phyloP scores from a whole-genome alignment of 2,888 invertebrate genomes.

The Rhogogaster chlorosoma region DNA sequence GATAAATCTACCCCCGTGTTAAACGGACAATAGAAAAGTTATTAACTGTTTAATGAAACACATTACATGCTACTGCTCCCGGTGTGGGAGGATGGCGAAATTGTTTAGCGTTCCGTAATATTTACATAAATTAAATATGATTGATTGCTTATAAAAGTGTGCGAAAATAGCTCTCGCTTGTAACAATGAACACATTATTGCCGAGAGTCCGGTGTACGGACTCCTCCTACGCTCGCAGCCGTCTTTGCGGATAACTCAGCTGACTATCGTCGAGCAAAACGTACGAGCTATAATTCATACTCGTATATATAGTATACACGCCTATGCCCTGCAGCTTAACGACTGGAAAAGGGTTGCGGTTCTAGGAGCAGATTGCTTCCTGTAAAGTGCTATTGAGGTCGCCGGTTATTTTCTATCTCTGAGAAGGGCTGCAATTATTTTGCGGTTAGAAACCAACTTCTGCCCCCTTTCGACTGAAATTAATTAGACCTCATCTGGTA shows the following conservation, averaged over 20 bases:
- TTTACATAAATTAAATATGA: slow-evolving; percentile 16
- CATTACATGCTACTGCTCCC: not conserved
- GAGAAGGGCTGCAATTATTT: slow-evolving; percentile 55
- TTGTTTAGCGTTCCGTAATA: slow-evolving; percentile 28
- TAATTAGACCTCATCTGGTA: slow-evolving; percentile 59
- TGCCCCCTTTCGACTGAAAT: slow-evolving; percentile 60
- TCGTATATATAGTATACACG: not conserved
- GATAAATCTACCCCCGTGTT: not conserved
- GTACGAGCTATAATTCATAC: slow-evolving; percentile 41
- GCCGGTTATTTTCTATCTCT: slow-evolving; percentile 55
- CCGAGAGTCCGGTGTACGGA: slow-evolving; percentile 12
- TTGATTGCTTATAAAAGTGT: slow-evolving; percentile 42
- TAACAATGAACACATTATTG: slow-evolving; percentile 49
- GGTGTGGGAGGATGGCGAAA: not conserved
- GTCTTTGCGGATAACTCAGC: slow-evolving; percentile 20
- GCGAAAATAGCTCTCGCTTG: slow-evolving; percentile 22
- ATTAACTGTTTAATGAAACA: not conserved
- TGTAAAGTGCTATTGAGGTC: slow-evolving; percentile 53
- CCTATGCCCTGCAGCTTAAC: slow-evolving; percentile 43
- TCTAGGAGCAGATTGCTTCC: slow-evolving; percentile 54
- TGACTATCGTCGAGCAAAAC: slow-evolving; percentile 42
- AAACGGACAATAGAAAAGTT: not conserved
- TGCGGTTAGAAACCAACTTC: slow-evolving; percentile 60
- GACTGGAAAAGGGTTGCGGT: slow-evolving; percentile 48
- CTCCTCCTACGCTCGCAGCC: slow-evolving; percentile 41